Evolutionary conservation across 2,888 invertebrate species (phyloP).

Genomic region (Ectobius pallidus): DNA sequence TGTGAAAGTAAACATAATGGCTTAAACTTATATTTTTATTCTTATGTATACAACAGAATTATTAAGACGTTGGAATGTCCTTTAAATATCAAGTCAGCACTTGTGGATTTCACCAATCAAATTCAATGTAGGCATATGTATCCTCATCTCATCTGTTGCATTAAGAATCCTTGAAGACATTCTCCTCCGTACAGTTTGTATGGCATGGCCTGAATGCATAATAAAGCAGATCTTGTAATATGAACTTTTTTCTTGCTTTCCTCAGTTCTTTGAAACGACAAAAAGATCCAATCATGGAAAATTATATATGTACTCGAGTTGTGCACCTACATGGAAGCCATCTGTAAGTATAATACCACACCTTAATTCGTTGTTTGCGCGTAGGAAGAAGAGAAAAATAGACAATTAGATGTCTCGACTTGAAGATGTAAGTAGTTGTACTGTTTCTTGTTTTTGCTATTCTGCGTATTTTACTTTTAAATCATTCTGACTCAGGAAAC

Average conservation of each 20-base stretch:
- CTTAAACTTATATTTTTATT: no score
- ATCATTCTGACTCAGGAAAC: conserved; percentile 3
- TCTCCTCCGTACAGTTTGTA: not conserved
- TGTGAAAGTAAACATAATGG: no score
- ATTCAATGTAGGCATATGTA: no score
- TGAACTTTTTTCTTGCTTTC: not conserved
- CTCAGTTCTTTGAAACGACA: not conserved
- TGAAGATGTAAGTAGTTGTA: not conserved
- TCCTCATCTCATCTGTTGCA: no score
- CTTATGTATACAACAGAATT: no score
- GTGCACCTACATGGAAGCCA: not conserved
- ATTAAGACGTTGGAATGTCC: no score
- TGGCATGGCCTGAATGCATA: not conserved
- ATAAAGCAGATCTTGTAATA: not conserved
- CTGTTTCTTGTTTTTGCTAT: not conserved
- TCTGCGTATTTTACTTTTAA: conserved; percentile 6
- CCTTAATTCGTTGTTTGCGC: not conserved
- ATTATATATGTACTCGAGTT: not conserved
- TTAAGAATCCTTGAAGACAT: no score
- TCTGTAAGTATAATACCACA: not conserved
- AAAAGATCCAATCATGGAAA: not conserved
- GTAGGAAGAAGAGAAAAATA: conserved; percentile 18
- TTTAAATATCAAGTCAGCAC: no score
- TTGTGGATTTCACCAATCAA: no score
- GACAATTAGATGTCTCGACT: not conserved